Evolutionary conservation across 1,140 invertebrate genomes (phyloP).

Genomic region (Tetraneura akinire): DNA sequence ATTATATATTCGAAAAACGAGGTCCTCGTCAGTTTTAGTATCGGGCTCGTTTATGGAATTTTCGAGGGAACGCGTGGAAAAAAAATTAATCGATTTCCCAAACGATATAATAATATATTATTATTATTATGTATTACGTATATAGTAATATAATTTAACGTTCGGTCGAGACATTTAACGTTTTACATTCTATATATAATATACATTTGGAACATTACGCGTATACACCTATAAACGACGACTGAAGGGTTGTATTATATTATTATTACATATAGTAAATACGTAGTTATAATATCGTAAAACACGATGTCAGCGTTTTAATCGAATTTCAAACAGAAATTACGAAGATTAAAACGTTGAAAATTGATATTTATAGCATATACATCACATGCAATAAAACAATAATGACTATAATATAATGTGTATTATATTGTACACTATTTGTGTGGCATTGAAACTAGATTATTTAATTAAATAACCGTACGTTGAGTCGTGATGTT

Average conservation of each 20-base stretch:
- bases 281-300: too few species aligned
- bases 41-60: conserved; percentile 1
- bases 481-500: too few species aligned
- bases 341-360: background rate
- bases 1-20: background rate
- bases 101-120: too few species aligned
- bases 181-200: background rate
- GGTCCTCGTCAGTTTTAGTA: background rate
- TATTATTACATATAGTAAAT: too few species aligned
- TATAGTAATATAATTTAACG: too few species aligned
- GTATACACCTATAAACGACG: background rate
- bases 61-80: background rate
- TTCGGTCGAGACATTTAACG: too few species aligned
- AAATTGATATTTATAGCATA: background rate
- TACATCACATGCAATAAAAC: background rate
- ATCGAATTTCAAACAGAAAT: background rate
- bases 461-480: conserved; percentile 10
- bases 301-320: too few species aligned
- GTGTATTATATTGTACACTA: too few species aligned
- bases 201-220: background rate
- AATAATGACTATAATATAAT: background rate
- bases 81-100: background rate
- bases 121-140: too few species aligned
- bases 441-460: background rate
- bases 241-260: background rate